These are phyloP conservation scores for Sphaerophoria taeniata DNA, from an alignment of 2,888 invertebrate species.

Conservation along the genomic window DNA sequence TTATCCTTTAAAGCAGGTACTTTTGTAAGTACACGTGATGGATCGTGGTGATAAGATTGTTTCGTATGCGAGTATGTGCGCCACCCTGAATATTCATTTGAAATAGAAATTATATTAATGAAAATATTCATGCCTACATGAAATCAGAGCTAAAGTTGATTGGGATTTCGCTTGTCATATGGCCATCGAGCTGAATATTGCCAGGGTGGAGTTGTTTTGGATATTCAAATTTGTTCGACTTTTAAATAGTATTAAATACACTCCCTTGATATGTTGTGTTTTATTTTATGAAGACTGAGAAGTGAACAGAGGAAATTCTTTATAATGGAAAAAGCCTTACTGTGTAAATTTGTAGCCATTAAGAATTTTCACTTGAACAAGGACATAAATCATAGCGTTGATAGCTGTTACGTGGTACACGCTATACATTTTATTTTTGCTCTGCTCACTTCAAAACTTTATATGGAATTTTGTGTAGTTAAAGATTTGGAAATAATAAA, in stretches of 20 bases:
- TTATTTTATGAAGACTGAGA: neutral
- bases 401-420: slow-evolving; percentile 73
- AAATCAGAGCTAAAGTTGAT: slow-evolving; percentile 69
- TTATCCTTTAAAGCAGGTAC: slow-evolving; percentile 28
- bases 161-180: slow-evolving; percentile 56
- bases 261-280: slow-evolving; percentile 39
- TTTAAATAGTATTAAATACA: slow-evolving; percentile 36
- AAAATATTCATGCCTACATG: slow-evolving; percentile 60
- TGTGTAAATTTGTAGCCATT: slow-evolving; percentile 65
- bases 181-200: slow-evolving; percentile 37
- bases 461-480: slow-evolving; percentile 12
- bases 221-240: slow-evolving; percentile 51
- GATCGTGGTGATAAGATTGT: slow-evolving; percentile 54
- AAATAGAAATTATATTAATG: slow-evolving; percentile 20
- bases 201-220: slow-evolving; percentile 49
- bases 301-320: slow-evolving; percentile 14
- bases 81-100: slow-evolving; percentile 39
- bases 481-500: slow-evolving; percentile 40
- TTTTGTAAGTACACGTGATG: slow-evolving; percentile 64
- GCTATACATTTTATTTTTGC: slow-evolving; percentile 50
- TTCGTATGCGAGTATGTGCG: slow-evolving; percentile 52
- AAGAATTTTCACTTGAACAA: slow-evolving; percentile 67
- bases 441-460: slow-evolving; percentile 17
- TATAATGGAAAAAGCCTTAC: slow-evolving; percentile 41
- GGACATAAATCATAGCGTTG: slow-evolving; percentile 71